A percentile compares a stretch with the other conserved stretches of the same genome.
Evolutionary conservation across 2,113 vertebrate species (phyloP).

Genomic region (Mionectes macconnelli): DNA sequence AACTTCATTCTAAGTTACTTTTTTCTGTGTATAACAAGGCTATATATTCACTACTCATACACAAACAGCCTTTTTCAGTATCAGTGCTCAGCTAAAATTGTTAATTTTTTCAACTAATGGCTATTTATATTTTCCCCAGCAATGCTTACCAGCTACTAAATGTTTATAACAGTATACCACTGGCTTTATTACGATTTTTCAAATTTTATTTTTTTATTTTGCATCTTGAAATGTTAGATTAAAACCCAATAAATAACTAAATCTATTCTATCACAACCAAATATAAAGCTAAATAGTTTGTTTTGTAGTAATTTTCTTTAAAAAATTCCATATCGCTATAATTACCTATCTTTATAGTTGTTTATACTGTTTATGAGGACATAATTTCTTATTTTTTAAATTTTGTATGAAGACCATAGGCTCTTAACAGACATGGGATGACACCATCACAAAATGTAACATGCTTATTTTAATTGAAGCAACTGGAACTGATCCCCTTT

Average conservation of each 20-base stretch:
- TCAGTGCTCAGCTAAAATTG: not conserved
- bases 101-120: not conserved
- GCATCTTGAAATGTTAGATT: not conserved
- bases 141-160: not conserved
- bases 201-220: not conserved
- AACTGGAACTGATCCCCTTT: not conserved
- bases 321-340: not conserved
- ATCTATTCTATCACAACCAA: not conserved
- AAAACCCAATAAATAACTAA: not conserved
- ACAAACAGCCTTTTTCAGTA: not conserved
- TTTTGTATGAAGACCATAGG: not conserved
- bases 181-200: not conserved
- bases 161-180: not conserved
- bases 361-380: not conserved
- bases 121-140: not conserved
- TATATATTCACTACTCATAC: not conserved
- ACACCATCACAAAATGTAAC: not conserved
- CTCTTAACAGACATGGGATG: not conserved
- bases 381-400: not conserved
- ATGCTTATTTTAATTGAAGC: not conserved
- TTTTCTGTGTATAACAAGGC: not conserved
- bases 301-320: not conserved
- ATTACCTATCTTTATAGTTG: not conserved
- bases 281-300: not conserved
- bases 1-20: not conserved